Conservation (phyloP, 1,140 invertebrate genomes). For the Campoletis sonorensis region DNA sequence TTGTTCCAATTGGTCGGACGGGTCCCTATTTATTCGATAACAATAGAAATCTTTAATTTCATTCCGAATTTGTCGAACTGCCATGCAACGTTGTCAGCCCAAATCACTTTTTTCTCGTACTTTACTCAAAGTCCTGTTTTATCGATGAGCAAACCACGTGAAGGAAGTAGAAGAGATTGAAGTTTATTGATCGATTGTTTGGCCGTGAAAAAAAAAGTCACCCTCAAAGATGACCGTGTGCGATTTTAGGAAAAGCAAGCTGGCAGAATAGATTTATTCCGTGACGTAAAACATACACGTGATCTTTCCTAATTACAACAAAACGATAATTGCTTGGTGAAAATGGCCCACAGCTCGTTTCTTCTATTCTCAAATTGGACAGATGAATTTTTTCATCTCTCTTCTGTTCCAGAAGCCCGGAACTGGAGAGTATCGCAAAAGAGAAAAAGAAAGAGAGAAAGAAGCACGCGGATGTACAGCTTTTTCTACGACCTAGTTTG, state of each 20-base stretch:
- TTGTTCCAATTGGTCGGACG: not conserved
- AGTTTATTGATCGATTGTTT: too few relatives aligned
- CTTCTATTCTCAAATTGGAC: conserved; percentile 6
- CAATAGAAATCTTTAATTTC: not conserved
- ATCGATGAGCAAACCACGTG: too few relatives aligned
- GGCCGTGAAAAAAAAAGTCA: not conserved
- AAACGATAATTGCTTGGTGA: not conserved
- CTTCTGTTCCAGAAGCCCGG: conserved; percentile 10
- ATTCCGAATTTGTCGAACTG: not conserved
- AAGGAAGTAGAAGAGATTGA: too few relatives aligned
- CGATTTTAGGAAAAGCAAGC: not conserved
- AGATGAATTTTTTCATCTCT: conserved; percentile 6
- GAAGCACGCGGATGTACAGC: conserved; percentile 44
- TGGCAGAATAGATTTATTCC: not conserved
- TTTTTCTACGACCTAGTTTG: conserved; percentile 43
- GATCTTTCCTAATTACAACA: not conserved
- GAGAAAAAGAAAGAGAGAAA: conserved; percentile 40
- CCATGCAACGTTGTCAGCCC: not conserved
- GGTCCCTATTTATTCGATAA: not conserved
- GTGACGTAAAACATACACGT: not conserved
- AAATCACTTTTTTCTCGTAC: not conserved
- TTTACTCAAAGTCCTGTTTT: too few relatives aligned
- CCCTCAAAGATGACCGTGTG: not conserved
- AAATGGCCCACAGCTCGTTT: conserved; percentile 5
- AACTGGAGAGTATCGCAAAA: conserved; percentile 27